Conservation (phyloP, 2,113 vertebrate species). For the Nothobranchius kuhntae region DNA sequence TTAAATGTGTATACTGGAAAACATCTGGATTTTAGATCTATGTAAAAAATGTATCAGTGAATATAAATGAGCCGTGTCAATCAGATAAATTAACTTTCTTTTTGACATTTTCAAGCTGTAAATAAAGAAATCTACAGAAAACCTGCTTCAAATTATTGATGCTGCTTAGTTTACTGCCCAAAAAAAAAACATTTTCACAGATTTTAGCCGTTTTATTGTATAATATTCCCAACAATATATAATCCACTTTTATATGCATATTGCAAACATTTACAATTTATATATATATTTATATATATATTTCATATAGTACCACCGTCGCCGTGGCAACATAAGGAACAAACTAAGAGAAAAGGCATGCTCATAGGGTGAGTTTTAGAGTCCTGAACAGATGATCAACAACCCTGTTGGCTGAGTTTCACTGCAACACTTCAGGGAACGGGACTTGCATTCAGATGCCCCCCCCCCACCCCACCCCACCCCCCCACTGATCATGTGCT, state of each 20-base stretch:
- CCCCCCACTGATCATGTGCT: constrained; percentile 40
- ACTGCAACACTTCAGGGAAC: constrained; percentile 25
- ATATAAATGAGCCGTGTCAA: constrained; percentile 3
- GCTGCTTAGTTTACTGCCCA: background rate
- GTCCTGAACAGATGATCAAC: constrained; percentile 37
- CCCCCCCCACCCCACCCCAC: background rate
- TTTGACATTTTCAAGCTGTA: constrained; percentile 16
- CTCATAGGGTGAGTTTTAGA: constrained; percentile 44
- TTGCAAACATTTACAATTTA: constrained; percentile 55
- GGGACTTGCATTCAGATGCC: constrained; percentile 43
- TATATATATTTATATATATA: constrained; percentile 36
- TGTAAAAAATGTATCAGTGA: background rate
- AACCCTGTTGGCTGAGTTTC: background rate
- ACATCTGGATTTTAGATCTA: background rate
- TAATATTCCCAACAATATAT: constrained; percentile 63
- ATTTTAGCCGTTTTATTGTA: constrained; percentile 57
- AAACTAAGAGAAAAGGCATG: constrained; percentile 62
- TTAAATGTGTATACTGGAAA: constrained; percentile 7
- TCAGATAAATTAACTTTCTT: background rate
- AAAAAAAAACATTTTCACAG: background rate
- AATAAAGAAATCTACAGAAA: constrained; percentile 15
- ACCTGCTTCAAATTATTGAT: too few species aligned
- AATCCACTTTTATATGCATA: constrained; percentile 59
- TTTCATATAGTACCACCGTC: constrained; percentile 32
- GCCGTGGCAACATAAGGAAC: constrained; percentile 33